Conservation (phyloP, 2,797 vertebrate species). For the Semotilus atromaculatus region DNA sequence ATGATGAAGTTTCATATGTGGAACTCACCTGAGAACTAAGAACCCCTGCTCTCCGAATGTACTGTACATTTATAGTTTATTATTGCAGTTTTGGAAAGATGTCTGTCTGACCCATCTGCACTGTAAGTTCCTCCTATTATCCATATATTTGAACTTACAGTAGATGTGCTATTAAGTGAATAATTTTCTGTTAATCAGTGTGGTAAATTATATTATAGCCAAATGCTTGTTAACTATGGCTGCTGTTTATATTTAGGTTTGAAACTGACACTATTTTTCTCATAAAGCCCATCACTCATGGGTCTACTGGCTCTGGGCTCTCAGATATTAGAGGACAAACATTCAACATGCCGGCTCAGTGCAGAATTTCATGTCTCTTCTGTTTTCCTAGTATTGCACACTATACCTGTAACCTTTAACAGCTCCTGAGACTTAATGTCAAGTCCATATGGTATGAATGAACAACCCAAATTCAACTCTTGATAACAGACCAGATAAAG, state of each 20-base stretch:
- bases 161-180: neutral
- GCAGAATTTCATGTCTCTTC: constrained; percentile 12
- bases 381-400: constrained; percentile 14
- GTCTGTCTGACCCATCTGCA: neutral
- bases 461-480: neutral
- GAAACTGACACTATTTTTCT: constrained; percentile 19
- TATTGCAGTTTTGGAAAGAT: neutral
- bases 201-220: neutral
- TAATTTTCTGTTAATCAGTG: neutral
- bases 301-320: constrained; percentile 10
- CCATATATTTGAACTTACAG: neutral
- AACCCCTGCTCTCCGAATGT: neutral
- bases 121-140: neutral
- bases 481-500: neutral
- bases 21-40: constrained; percentile 30
- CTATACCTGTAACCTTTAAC: constrained; percentile 36
- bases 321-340: constrained; percentile 35
- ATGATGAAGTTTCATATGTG: constrained; percentile 47
- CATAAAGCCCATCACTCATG: constrained; percentile 6
- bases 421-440: constrained; percentile 27
- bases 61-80: neutral
- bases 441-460: neutral
- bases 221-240: neutral
- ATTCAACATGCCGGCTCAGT: neutral
- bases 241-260: constrained; percentile 26